A percentile compares a stretch with the other conserved stretches of the same genome.
Conservation (phyloP, 2,888 invertebrate species). For the Acronicta aceris region DNA sequence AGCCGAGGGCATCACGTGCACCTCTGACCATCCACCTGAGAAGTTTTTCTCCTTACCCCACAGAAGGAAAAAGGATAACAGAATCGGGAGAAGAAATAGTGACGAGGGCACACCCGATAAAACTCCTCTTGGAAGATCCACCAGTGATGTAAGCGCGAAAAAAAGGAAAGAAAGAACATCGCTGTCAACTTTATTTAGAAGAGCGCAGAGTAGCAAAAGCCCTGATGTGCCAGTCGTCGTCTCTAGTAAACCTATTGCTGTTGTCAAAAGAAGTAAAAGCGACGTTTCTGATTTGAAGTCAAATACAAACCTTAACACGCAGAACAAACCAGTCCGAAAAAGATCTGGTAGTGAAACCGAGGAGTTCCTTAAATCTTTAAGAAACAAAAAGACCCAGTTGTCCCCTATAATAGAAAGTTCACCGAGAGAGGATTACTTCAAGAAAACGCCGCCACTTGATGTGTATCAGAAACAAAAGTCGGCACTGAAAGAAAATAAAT, state of each 20-base stretch:
- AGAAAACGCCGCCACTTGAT: constrained; percentile 81
- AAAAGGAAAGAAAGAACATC: constrained; percentile 89
- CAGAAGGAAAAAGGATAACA: constrained; percentile 88
- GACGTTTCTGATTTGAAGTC: constrained; percentile 91
- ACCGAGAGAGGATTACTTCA: constrained; percentile 92
- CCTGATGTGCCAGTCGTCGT: constrained; percentile 87
- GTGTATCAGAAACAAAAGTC: constrained; percentile 77
- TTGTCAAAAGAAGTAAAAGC: constrained; percentile 90
- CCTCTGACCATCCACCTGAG: constrained; percentile 89
- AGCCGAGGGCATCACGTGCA: constrained; percentile 92
- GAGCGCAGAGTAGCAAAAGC: constrained; percentile 87
- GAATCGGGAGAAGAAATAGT: constrained; percentile 83
- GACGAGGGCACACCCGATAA: constrained; percentile 86
- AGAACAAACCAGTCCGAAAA: constrained; percentile 87
- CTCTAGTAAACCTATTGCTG: constrained; percentile 75
- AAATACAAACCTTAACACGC: constrained; percentile 78
- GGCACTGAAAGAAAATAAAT: constrained; percentile 71
- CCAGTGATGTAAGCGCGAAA: constrained; percentile 88
- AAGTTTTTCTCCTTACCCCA: constrained; percentile 92
- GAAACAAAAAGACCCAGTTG: constrained; percentile 91
- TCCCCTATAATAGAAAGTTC: constrained; percentile 95
- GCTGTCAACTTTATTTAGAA: constrained; percentile 91
- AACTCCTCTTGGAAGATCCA: constrained; percentile 86
- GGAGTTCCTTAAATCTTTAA: constrained; percentile 86
- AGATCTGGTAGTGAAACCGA: constrained; percentile 90